Percentiles rank a stretch among this genome's conserved stretches.
These are phyloP conservation scores for Macrobrachium nipponense DNA, from an alignment of 1,140 invertebrate genomes.

Conservation along the genomic window DNA sequence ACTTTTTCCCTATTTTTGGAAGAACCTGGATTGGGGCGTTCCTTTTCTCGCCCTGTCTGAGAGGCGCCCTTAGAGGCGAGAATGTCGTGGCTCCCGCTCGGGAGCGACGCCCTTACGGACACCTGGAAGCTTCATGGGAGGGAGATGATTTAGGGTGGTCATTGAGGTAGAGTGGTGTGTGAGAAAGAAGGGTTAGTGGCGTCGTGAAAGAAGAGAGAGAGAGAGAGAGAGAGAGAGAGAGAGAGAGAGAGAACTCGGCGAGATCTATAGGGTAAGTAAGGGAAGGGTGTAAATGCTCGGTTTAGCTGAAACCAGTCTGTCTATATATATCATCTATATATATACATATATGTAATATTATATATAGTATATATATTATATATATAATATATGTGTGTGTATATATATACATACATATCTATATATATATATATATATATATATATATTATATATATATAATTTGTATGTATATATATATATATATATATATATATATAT, in stretches of 20 bases:
- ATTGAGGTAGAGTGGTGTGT: not conserved
- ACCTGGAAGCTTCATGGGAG: not conserved
- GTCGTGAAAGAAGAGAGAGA: not conserved
- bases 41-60: no score
- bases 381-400: not conserved
- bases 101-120: not conserved
- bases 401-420: not conserved
- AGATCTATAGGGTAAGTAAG: not conserved
- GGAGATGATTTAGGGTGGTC: constrained; percentile 5
- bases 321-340: not conserved
- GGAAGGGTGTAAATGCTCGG: not conserved
- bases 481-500: not conserved
- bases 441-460: not conserved
- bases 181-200: not conserved
- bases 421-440: not conserved
- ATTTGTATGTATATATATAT: not conserved
- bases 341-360: not conserved
- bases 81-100: not conserved
- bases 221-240: not conserved
- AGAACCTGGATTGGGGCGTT: not conserved
- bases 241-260: not conserved
- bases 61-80: not conserved
- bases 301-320: no score
- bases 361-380: not conserved
- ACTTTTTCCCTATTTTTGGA: constrained; percentile 14